Percentiles rank a stretch among this genome's conserved stretches.
Conservation (phyloP, 64 coral and sea anemone genomes). For the Montipora cactus region DNA sequence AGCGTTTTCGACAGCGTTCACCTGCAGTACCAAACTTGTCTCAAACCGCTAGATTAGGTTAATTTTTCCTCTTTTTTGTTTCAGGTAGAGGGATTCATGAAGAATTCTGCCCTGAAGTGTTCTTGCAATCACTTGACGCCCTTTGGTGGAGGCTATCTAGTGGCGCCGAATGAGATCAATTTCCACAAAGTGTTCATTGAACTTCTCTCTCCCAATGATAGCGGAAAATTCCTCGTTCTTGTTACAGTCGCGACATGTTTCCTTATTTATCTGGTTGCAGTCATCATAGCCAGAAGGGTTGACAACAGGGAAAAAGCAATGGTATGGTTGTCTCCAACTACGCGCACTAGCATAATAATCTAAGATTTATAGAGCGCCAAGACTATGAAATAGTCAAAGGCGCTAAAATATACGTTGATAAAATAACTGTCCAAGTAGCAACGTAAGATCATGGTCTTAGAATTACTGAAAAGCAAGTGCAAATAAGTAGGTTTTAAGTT, state of each 20-base stretch:
- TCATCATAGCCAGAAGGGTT: neutral
- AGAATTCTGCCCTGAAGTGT: slow-evolving; percentile 21
- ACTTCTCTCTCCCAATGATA: slow-evolving; percentile 61
- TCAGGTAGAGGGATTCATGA: slow-evolving; percentile 39
- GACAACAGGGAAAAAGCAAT: too few relatives aligned
- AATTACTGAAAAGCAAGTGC: too few relatives aligned
- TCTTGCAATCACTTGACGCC: slow-evolving; percentile 57
- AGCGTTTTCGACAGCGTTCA: too few relatives aligned
- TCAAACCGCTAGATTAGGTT: neutral
- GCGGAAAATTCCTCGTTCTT: slow-evolving; percentile 81
- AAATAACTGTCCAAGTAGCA: too few relatives aligned
- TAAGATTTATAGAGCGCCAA: too few relatives aligned
- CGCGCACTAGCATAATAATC: too few relatives aligned
- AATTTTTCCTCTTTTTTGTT: neutral
- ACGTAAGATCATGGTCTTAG: too few relatives aligned
- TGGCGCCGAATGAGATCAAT: slow-evolving; percentile 80
- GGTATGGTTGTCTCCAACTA: too few relatives aligned
- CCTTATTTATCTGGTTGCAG: too few relatives aligned
- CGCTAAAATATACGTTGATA: too few relatives aligned
- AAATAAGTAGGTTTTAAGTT: too few relatives aligned
- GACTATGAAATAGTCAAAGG: too few relatives aligned
- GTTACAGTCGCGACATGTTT: neutral
- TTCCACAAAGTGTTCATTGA: slow-evolving; percentile 31
- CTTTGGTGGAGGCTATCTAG: slow-evolving; percentile 89
- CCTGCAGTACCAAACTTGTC: neutral